These are phyloP conservation scores for Platycnemis pennipes DNA, from an alignment of 2,888 invertebrate genomes.

Conservation along the genomic window DNA sequence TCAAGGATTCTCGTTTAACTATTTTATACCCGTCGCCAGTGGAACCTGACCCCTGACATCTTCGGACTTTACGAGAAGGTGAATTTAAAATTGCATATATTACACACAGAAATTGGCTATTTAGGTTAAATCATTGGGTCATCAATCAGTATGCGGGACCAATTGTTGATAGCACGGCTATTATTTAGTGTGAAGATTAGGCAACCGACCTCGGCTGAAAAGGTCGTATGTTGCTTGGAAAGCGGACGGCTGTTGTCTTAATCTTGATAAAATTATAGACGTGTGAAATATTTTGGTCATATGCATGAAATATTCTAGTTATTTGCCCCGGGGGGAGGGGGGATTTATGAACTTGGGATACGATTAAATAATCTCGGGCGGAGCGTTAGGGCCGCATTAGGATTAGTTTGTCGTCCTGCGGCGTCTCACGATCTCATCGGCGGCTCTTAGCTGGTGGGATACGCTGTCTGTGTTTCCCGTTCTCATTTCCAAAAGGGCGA, in stretches of 20 bases:
- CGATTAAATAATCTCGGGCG: neutral
- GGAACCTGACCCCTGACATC: neutral
- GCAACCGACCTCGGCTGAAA: neutral
- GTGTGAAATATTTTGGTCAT: neutral
- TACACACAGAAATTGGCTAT: neutral
- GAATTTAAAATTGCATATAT: neutral
- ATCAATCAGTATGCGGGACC: neutral
- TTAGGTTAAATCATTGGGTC: neutral
- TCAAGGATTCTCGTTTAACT: neutral
- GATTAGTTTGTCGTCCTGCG: neutral
- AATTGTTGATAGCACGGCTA: neutral
- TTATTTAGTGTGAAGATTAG: neutral
- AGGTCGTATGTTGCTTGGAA: neutral
- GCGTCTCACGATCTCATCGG: neutral
- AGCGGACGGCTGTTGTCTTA: neutral
- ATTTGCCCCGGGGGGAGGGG: neutral
- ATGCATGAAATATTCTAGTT: neutral
- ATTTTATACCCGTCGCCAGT: no score
- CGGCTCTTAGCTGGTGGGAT: neutral
- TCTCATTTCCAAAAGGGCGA: neutral
- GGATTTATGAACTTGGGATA: neutral
- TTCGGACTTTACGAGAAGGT: neutral
- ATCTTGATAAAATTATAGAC: neutral
- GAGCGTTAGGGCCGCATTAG: neutral
- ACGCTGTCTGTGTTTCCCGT: neutral